phyloP scores from a whole-genome alignment of 1,140 invertebrate species.

The Drosophila elegans region DNA sequence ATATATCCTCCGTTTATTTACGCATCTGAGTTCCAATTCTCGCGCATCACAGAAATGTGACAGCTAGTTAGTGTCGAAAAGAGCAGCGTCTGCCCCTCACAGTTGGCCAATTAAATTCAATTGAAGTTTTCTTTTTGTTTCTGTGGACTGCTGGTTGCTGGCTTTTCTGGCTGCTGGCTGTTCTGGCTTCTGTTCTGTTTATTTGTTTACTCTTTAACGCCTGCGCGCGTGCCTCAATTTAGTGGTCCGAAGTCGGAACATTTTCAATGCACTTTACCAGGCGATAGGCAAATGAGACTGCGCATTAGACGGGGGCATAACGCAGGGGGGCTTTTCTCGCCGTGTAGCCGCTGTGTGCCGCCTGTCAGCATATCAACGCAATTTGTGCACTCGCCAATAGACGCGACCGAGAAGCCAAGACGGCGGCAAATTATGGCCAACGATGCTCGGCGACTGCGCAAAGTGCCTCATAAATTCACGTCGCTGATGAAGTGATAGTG shows the following conservation, averaged over 20 bases:
- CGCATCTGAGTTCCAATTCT: constrained; percentile 60
- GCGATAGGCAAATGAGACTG: constrained; percentile 80
- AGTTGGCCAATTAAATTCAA: constrained; percentile 78
- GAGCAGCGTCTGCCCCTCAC: constrained; percentile 12
- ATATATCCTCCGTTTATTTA: constrained; percentile 33
- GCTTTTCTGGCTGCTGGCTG: constrained; percentile 27
- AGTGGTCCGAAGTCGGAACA: constrained; percentile 38
- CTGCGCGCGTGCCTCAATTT: constrained; percentile 82
- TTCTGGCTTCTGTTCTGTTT: constrained; percentile 46
- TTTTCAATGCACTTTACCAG: constrained; percentile 63
- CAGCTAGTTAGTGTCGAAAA: constrained; percentile 70
- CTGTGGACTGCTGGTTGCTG: constrained; percentile 31
- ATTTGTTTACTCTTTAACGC: constrained; percentile 62
- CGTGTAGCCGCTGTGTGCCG: constrained; percentile 64
- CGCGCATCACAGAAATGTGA: constrained; percentile 77
- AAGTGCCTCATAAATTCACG: constrained; percentile 83
- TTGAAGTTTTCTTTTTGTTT: constrained; percentile 62
- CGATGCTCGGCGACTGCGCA: constrained; percentile 76
- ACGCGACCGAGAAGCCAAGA: constrained; percentile 53
- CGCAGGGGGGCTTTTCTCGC: constrained; percentile 16
- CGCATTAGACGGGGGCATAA: constrained; percentile 16
- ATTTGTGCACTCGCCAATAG: constrained; percentile 81
- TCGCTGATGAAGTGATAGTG: constrained; percentile 82
- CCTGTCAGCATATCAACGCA: constrained; percentile 81
- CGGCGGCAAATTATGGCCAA: constrained; percentile 75